These are phyloP conservation scores for Euglossa dilemma DNA, from an alignment of 1,140 invertebrate species.

Conservation along the genomic window DNA sequence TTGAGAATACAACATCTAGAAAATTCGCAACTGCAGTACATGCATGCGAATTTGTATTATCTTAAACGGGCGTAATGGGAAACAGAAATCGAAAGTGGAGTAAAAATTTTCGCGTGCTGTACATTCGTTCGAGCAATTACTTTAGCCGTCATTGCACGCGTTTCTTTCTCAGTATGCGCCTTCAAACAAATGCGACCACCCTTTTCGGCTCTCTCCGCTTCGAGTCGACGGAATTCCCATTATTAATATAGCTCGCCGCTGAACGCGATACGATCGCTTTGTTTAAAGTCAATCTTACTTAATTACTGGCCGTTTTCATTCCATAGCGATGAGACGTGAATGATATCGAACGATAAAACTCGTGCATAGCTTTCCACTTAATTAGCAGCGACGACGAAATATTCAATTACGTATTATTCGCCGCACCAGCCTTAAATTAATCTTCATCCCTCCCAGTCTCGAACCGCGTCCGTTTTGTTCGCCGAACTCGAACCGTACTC, in stretches of 20 bases:
- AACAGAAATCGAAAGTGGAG: not conserved
- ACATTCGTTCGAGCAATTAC: not conserved
- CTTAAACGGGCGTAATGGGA: not conserved
- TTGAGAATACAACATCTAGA: too few relatives aligned
- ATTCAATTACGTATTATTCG: not conserved
- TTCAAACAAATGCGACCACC: not conserved
- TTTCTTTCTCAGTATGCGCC: not conserved
- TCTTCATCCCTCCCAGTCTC: not conserved
- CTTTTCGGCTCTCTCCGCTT: not conserved
- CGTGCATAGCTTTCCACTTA: not conserved
- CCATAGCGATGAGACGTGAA: not conserved
- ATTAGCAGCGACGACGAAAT: not conserved
- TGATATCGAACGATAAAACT: not conserved
- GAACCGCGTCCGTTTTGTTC: not conserved
- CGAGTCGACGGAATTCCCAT: not conserved
- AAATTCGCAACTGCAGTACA: too few relatives aligned
- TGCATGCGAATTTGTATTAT: not conserved
- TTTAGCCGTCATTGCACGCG: not conserved
- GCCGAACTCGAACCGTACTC: not conserved
- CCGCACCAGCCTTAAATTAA: not conserved
- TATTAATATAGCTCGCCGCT: not conserved
- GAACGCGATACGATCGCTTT: not conserved
- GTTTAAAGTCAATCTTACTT: slow-evolving; percentile 15
- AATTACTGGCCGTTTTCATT: slow-evolving; percentile 7
- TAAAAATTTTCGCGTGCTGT: not conserved